A percentile compares a stretch with the other conserved stretches of the same genome.
Conservation (phyloP, 2,797 vertebrate genomes). For the Darevskia mixta region DNA sequence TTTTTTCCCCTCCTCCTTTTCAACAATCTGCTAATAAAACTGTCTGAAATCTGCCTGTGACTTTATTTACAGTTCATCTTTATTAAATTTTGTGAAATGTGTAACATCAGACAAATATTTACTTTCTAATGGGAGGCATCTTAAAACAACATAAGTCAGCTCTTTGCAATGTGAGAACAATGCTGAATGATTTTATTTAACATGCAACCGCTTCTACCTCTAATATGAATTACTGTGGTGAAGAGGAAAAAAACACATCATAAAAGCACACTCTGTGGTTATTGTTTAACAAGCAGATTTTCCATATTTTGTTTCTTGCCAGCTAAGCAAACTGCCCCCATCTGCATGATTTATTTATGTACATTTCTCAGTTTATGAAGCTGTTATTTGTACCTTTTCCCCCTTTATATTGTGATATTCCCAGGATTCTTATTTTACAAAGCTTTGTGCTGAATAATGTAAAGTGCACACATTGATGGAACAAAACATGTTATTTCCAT, state of each 20-base stretch:
- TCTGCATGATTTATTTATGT: constrained; percentile 89
- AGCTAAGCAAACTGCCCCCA: constrained; percentile 86
- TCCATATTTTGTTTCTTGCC: constrained; percentile 84
- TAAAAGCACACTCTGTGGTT: constrained; percentile 86
- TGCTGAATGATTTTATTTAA: constrained; percentile 86
- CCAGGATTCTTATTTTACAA: constrained; percentile 84
- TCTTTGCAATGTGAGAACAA: constrained; percentile 82
- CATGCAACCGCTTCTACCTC: constrained; percentile 86
- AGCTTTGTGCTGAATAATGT: constrained; percentile 85
- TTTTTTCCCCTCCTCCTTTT: constrained; percentile 77
- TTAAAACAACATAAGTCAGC: constrained; percentile 86
- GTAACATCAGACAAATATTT: constrained; percentile 82
- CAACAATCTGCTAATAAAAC: constrained; percentile 90
- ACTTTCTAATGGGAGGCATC: constrained; percentile 85
- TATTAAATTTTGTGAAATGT: constrained; percentile 83
- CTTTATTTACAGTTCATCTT: constrained; percentile 83
- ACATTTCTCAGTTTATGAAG: constrained; percentile 86
- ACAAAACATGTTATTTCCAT: constrained; percentile 75
- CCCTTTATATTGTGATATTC: constrained; percentile 83
- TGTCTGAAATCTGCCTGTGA: constrained; percentile 84
- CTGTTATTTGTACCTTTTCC: constrained; percentile 85
- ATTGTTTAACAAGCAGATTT: constrained; percentile 90
- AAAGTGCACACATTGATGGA: constrained; percentile 79
- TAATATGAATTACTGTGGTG: constrained; percentile 86
- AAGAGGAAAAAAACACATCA: constrained; percentile 76